Conservation (phyloP, 92 coral and sea anemone genomes). For the Umimayanthus kanabou region DNA sequence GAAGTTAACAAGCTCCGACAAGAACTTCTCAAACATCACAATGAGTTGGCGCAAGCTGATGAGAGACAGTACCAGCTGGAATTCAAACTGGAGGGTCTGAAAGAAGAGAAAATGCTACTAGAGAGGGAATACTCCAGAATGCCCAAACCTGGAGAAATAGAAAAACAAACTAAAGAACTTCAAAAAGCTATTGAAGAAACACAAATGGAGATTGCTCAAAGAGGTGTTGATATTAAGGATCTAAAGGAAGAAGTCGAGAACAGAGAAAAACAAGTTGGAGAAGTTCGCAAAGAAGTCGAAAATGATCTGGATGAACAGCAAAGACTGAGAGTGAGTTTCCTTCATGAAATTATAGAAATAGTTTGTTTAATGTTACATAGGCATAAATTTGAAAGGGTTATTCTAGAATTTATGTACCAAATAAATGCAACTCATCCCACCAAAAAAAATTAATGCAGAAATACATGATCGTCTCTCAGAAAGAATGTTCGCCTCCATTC, state of each 20-base stretch:
- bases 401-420: no score
- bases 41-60: conserved; percentile 98
- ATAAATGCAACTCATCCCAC: no score
- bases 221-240: conserved; percentile 85
- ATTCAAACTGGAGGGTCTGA: conserved; percentile 88
- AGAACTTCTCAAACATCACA: conserved; percentile 93
- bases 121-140: conserved; percentile 96
- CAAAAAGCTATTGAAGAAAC: conserved; percentile 85
- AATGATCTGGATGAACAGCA: conserved; percentile 87
- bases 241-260: conserved; percentile 89
- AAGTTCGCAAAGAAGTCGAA: conserved; percentile 77
- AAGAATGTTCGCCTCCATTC: no score
- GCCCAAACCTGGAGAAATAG: conserved; percentile 98
- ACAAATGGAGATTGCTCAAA: conserved; percentile 88
- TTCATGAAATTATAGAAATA: no score
- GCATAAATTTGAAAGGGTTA: no score
- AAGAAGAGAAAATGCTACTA: conserved; percentile 90
- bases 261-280: conserved; percentile 78
- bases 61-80: conserved; percentile 97
- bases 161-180: conserved; percentile 87
- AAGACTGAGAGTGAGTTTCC: conserved; percentile 70
- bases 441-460: no score
- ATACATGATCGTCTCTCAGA: no score
- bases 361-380: no score
- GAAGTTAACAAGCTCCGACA: conserved; percentile 95